Evolutionary conservation across 2,113 vertebrate genomes (phyloP), one percentile per base, ranked within the genome.

Genomic region (Rhegmatorhina hoffmannsi): DNA sequence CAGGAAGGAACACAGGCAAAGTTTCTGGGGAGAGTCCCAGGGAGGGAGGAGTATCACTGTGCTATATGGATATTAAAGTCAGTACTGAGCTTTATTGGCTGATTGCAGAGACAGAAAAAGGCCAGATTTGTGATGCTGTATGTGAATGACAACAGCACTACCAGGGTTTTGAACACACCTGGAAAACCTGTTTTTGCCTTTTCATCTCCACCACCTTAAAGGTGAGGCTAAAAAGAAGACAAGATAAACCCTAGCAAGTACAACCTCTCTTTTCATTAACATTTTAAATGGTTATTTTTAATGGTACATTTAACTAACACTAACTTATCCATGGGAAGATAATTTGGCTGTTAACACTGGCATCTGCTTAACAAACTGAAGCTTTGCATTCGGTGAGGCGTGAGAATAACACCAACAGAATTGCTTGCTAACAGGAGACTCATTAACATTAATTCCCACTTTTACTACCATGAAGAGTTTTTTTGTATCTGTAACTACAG

Each of bases 231-330:
- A 72, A 87, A 79, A 77, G 59, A 89, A 84, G 40, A 66, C 63
- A n/a, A 70, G 84, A 69, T 92, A 97, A 92, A 23, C 64, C 29
- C 82, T 90, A 33, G 47, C 81, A 77, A 84, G 80, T 76, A 72
- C 21, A 94, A 29, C 40, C n/a, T 64, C 74, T 72, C 86, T 77
- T 97, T 96, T 94, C 94, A 97, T 97, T 97, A 95, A 94, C 95
- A 94, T 97, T 96, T 97, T 92, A 95, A 96, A 95, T 82, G 62
- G 89, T 96, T 97, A 93, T 97, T 97, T 97, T 97, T 97, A 97
- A 97, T 97, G 97, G 94, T 90, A 97, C 97, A 96, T 98, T 98
- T 98, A 98, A 96, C 97, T 97, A 97, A 97, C 93, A 62, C 89
- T 94, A 95, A 94, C 77, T 97, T 96, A 96, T 84, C 94, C 95